A percentile compares a stretch with the other conserved stretches of the same genome.
phyloP scores from a whole-genome alignment of 2,797 vertebrate species.

The Pristis pectinata region DNA sequence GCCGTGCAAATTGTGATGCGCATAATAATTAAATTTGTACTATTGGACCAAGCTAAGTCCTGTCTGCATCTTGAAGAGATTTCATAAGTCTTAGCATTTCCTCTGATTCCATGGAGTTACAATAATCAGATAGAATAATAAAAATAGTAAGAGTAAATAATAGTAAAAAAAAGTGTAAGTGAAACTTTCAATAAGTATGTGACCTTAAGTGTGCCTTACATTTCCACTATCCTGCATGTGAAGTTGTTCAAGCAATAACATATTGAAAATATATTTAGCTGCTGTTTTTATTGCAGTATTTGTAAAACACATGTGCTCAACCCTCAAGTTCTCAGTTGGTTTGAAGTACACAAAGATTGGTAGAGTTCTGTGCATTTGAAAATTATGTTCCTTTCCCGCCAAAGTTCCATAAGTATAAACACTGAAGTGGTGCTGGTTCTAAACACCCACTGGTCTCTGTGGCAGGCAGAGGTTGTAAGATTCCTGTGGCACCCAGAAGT shows the following conservation, averaged over 20 bases:
- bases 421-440: slow-evolving; percentile 45
- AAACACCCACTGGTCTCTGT: slow-evolving; percentile 74
- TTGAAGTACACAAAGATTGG: not conserved
- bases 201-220: not conserved
- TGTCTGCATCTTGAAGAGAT: not conserved
- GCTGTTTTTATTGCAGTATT: slow-evolving; percentile 25
- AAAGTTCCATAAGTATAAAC: not conserved
- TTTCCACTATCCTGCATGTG: not conserved
- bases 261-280: not conserved
- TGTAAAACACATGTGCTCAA: not conserved
- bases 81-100: not conserved
- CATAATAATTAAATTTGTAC: not conserved
- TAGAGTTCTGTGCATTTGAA: slow-evolving; percentile 1
- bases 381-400: not conserved
- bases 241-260: not conserved
- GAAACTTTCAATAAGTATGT: not conserved
- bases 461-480: slow-evolving; percentile 96
- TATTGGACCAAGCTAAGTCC: not conserved
- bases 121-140: not conserved
- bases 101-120: not conserved
- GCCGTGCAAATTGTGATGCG: not conserved
- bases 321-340: not conserved
- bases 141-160: not conserved
- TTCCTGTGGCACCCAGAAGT: slow-evolving; percentile 89
- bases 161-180: not conserved